Base-by-base conservation (phyloP, 2,797 vertebrate genomes). In the Epinephelus coioides region DNA sequence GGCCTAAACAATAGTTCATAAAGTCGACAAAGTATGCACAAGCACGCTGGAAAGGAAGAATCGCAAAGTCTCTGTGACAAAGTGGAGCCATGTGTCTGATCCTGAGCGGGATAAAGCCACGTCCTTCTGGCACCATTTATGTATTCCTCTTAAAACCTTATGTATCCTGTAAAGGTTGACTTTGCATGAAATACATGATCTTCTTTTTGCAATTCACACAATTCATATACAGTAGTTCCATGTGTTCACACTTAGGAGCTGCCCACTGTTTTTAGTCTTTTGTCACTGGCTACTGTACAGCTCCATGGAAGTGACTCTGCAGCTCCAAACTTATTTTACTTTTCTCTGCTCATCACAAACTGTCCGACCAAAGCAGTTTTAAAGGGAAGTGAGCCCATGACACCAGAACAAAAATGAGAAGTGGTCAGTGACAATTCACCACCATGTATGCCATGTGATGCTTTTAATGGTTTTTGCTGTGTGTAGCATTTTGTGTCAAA, bases 381-480 rank as follows among this genome's bases (percentile, higher is more conserved):
- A 60, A 27, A 30, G 23, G 51, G 75, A 81, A 85, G 67, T 72
- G 66, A 75, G 23, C 50, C 53, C 46, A 17, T 30, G 34, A 51
- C 11, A 21, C 23, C 5, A n/a, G 1, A 30, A 49, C 34, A 49
- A 55, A 72, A 73, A 2, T 15, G 10, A 62, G 43, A 66, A 73
- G 50, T 61, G 21, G n/a, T 46, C 1, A 4, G 17, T 18, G 27
- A 47, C 43, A 23, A 14, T 49, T 50, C 8, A 30, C 17, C 25
- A 8, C 0, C 12, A 61, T 4, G 8, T 2, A 15, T 30, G 14
- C 1, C n/a, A 76, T 59, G 68, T 64, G 57, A 59, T 59, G 2
- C 4, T 53, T 34, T 10, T 6, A 19, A 51, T 44, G 5, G 13
- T 30, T 47, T 55, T 43, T 21, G 12, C 30, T 30, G 46, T 54